phyloP scores from a whole-genome alignment of 2,888 invertebrate genomes.

The Hypercompe scribonia region DNA sequence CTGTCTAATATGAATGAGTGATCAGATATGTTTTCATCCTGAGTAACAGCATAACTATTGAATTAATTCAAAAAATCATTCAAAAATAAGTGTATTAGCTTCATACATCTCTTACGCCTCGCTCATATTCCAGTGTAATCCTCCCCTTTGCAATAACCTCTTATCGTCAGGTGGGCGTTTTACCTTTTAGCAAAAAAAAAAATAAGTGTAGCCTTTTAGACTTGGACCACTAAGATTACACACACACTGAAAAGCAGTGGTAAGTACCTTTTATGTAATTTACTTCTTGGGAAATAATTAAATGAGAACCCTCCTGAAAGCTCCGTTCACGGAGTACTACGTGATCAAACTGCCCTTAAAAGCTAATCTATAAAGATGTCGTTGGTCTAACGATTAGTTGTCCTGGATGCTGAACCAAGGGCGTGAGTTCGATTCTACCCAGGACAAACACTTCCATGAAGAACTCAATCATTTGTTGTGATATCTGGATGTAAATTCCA shows the following conservation, averaged over 20 bases:
- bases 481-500: too few species aligned
- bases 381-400: too few species aligned
- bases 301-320: neutral
- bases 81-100: neutral
- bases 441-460: too few species aligned
- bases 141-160: constrained; percentile 36
- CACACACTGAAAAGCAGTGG: constrained; percentile 34
- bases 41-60: too few species aligned
- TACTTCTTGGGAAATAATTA: neutral
- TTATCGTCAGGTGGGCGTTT: constrained; percentile 51
- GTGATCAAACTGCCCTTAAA: neutral
- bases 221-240: constrained; percentile 39
- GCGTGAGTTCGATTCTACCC: too few species aligned
- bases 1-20: too few species aligned
- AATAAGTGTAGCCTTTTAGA: constrained; percentile 46
- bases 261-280: constrained; percentile 13
- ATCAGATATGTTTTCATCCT: too few species aligned
- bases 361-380: neutral
- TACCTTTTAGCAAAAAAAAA: constrained; percentile 49
- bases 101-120: constrained; percentile 15
- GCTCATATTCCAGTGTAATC: constrained; percentile 22
- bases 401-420: too few species aligned
- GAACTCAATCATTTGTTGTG: too few species aligned
- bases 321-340: neutral
- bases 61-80: too few species aligned